These are phyloP conservation scores for Numenius arquata DNA, from an alignment of 2,113 vertebrate species.

Conservation along the genomic window DNA sequence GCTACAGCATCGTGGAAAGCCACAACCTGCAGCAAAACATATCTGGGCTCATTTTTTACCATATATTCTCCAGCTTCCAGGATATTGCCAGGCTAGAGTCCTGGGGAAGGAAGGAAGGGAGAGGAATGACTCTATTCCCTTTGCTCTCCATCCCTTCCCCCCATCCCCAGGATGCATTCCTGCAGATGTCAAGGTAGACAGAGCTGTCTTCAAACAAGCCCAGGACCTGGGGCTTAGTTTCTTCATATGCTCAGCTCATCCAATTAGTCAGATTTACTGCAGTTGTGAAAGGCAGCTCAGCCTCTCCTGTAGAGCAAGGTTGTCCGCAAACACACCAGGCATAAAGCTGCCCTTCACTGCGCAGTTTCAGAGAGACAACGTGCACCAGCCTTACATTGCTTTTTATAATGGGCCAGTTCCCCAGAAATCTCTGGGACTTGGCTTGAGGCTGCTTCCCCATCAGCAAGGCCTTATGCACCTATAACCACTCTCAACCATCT, in stretches of 20 bases:
- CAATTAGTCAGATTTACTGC: slow-evolving; percentile 48
- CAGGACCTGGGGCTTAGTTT: slow-evolving; percentile 10
- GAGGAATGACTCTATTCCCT: not conserved
- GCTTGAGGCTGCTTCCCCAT: not conserved
- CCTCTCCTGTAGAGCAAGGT: not conserved
- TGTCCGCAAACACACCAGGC: not conserved
- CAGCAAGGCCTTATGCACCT: not conserved
- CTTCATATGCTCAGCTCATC: not conserved
- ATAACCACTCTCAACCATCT: not conserved
- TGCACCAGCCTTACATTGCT: accelerated
- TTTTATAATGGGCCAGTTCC: not conserved
- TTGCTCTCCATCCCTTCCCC: slow-evolving; percentile 3
- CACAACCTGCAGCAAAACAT: slow-evolving; percentile 1
- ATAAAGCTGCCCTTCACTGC: not conserved
- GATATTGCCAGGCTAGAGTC: not conserved
- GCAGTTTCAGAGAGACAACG: not conserved
- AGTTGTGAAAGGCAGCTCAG: not conserved
- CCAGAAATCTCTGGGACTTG: not conserved
- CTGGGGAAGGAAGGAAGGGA: not conserved
- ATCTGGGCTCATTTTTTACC: not conserved
- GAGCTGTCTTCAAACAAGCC: slow-evolving; percentile 25
- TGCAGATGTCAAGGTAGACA: slow-evolving; percentile 25
- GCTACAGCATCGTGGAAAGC: not conserved
- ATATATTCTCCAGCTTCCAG: not conserved
- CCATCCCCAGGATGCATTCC: not conserved